Evolutionary conservation across 2,113 vertebrate species (phyloP).

Genomic region (Phaethon lepturus): DNA sequence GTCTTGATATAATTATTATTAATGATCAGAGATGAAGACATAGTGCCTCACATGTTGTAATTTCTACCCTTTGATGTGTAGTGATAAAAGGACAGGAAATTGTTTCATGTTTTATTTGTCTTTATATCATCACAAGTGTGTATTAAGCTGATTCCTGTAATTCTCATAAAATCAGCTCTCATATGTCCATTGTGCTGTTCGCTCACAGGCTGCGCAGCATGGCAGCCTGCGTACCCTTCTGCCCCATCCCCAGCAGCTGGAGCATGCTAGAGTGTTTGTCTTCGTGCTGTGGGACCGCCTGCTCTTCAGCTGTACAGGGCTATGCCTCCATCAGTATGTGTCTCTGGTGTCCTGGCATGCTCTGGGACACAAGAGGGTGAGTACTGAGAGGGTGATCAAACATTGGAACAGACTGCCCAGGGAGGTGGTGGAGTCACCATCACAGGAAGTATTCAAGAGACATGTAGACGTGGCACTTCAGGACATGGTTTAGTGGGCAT

Average conservation of each 20-base stretch:
- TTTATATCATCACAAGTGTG: neutral
- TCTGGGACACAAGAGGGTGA: neutral
- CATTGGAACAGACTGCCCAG: too few species aligned
- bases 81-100: neutral
- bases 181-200: neutral
- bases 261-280: neutral
- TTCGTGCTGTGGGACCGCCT: rapidly evolving
- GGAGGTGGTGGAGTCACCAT: too few species aligned
- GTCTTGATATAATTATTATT: neutral
- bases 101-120: neutral
- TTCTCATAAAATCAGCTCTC: neutral
- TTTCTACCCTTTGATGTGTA: neutral
- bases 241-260: neutral
- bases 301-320: neutral
- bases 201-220: neutral
- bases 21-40: neutral
- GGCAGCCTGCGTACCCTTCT: rapidly evolving
- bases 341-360: rapidly evolving
- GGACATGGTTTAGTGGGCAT: too few species aligned
- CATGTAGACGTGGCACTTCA: too few species aligned
- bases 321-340: rapidly evolving
- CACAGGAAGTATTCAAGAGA: too few species aligned
- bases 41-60: neutral
- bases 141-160: neutral
- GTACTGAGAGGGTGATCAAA: too few species aligned